Base-by-base conservation (phyloP, 2,888 invertebrate species). In the Epistrophe eligans region DNA sequence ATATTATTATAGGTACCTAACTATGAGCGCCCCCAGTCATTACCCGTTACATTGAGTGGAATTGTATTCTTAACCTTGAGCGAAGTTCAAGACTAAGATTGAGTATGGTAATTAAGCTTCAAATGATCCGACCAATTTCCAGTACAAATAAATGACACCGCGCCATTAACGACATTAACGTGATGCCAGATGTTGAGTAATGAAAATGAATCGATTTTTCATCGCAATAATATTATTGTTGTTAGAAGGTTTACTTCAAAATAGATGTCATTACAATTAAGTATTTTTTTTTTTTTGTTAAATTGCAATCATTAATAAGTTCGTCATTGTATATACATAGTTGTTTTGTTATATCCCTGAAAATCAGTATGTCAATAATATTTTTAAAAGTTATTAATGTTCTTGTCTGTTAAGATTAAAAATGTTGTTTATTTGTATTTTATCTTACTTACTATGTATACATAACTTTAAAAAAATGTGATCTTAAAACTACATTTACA, bases 41-140 rank as follows among this genome's bases (percentile, higher is more conserved):
- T 64, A 40, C 8, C 79, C 38, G 71, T 79, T 84, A 77, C 76
- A 67, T 60, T 28, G 66, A 72, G 45, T 40, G 2, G 52, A 55
- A 70, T 52, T 19, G 19, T 48, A 52, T 81, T 81, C 81, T 79
- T 81, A 70, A 85, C 81, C 85, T 85, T 81, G 77, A 71, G 64
- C 55, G 85, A 81, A 85, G 81, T 77, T 81, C 81, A 81, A 55
- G 67, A 57, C 4, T 57, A 5, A 32, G 17, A 15, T 70, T 50
- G 50, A 55, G 48, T 60, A 77, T 70, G 72, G 28, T 84, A 79
- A 84, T 79, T 62, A 52, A 52, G 11, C 60, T 35, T 52, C 19
- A 79, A 71, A 35, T 71, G 74, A 70, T 62, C 32, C 55, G 13
- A 32, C 10, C 28, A 32, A 19, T 40, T 19, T 52, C 17, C 35